Percentiles rank a stretch among this genome's conserved stretches.
Evolutionary conservation across 2,113 vertebrate species (phyloP).

Genomic region (Reinhardtius hippoglossoides): DNA sequence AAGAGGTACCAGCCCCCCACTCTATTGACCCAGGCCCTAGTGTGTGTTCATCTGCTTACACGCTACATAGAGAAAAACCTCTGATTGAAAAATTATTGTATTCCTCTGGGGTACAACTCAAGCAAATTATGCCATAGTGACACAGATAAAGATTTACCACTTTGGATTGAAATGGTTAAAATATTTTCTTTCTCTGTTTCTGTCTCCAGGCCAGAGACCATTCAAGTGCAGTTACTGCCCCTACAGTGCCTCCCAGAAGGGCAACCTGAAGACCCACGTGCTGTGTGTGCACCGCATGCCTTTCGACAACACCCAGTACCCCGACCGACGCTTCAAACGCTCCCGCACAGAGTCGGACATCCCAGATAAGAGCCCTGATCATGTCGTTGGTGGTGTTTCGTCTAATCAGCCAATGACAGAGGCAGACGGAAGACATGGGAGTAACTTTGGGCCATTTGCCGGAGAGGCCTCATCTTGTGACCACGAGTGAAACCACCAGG

Average conservation of each 20-base stretch:
- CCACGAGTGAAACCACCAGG: constrained; percentile 14
- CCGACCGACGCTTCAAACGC: constrained; percentile 94
- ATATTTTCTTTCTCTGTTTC: constrained; percentile 13
- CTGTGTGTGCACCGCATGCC: constrained; percentile 96
- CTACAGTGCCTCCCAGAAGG: constrained; percentile 96
- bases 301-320: constrained; percentile 97
- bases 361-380: constrained; percentile 80
- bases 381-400: constrained; percentile 36
- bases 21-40: no score
- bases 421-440: constrained; percentile 17
- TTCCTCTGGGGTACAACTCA: background rate
- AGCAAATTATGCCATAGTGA: background rate
- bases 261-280: constrained; percentile 96
- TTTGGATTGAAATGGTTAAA: background rate
- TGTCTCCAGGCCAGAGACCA: constrained; percentile 84
- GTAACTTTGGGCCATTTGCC: background rate
- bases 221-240: constrained; percentile 95
- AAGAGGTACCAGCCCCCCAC: no score
- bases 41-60: no score
- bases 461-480: background rate
- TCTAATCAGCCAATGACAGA: background rate
- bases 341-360: constrained; percentile 85
- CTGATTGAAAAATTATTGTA: background rate
- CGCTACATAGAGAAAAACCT: background rate
- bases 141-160: background rate